Evolutionary conservation across 2,888 invertebrate species (phyloP).

Genomic region (Anagyrus pseudococci): DNA sequence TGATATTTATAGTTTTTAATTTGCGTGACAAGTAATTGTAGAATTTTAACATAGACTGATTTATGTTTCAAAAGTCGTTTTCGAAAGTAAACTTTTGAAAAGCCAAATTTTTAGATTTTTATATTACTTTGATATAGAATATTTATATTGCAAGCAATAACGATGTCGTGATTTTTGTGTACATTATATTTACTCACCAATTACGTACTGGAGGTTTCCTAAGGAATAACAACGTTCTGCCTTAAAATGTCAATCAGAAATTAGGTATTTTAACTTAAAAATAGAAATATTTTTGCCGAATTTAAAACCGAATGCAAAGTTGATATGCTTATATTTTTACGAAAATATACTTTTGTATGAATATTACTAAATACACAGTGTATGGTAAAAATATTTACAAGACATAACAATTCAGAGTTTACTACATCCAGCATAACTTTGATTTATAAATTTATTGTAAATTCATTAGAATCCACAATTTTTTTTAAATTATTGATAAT

Average conservation of each 20-base stretch:
- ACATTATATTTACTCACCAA: constrained; percentile 6
- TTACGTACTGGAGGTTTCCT: constrained; percentile 8
- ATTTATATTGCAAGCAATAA: neutral
- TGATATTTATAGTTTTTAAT: constrained; percentile 1
- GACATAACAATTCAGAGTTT: no score
- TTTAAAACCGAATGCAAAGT: neutral
- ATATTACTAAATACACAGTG: no score
- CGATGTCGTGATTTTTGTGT: neutral
- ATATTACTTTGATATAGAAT: constrained; percentile 7
- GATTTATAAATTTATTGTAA: no score
- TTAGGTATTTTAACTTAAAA: neutral
- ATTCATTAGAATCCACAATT: no score
- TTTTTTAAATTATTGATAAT: no score
- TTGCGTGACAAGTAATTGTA: constrained; percentile 16
- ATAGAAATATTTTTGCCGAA: neutral
- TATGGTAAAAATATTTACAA: no score
- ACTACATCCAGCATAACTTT: no score
- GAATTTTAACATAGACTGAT: constrained; percentile 31
- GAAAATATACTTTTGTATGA: neutral
- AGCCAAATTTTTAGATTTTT: constrained; percentile 21
- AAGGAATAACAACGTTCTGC: constrained; percentile 7
- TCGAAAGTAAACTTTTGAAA: constrained; percentile 15
- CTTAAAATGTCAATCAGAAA: constrained; percentile 4
- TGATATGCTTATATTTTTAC: neutral
- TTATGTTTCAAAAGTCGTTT: constrained; percentile 16